Conservation (phyloP, 2,888 invertebrate genomes). For the Halocaridina rubra region DNA sequence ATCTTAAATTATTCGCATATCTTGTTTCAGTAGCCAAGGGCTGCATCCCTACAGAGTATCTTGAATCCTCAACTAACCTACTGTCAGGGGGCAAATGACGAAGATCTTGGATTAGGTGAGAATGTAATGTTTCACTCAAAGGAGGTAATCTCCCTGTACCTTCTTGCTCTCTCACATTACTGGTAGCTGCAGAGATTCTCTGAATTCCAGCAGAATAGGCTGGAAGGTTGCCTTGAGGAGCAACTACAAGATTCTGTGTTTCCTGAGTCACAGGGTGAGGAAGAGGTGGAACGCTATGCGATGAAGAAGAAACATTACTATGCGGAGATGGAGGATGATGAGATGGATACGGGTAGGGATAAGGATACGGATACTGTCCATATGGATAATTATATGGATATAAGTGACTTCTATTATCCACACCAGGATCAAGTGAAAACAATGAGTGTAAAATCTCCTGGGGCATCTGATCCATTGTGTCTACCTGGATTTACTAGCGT, state of each 20-base stretch:
- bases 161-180: conserved; percentile 12
- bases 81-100: conserved; percentile 12
- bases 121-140: background rate
- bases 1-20: conserved; percentile 7
- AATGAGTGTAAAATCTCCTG: conserved; percentile 52
- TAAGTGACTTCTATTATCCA: conserved; percentile 39
- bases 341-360: conserved; percentile 33
- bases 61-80: background rate
- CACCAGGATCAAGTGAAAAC: conserved; percentile 39
- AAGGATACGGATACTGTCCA: conserved; percentile 50
- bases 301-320: conserved; percentile 22
- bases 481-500: too few relatives aligned
- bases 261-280: conserved; percentile 25
- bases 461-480: conserved; percentile 43
- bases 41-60: conserved; percentile 30
- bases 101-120: conserved; percentile 21
- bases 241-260: conserved; percentile 18
- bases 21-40: conserved; percentile 24
- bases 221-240: conserved; percentile 34
- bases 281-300: conserved; percentile 20
- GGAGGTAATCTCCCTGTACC: conserved; percentile 5
- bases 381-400: conserved; percentile 52
- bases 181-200: conserved; percentile 12
- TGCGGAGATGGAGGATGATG: conserved; percentile 29
- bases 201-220: conserved; percentile 34